Base-by-base conservation (phyloP, 2,113 vertebrate species). In the Copsychus sechellarum region DNA sequence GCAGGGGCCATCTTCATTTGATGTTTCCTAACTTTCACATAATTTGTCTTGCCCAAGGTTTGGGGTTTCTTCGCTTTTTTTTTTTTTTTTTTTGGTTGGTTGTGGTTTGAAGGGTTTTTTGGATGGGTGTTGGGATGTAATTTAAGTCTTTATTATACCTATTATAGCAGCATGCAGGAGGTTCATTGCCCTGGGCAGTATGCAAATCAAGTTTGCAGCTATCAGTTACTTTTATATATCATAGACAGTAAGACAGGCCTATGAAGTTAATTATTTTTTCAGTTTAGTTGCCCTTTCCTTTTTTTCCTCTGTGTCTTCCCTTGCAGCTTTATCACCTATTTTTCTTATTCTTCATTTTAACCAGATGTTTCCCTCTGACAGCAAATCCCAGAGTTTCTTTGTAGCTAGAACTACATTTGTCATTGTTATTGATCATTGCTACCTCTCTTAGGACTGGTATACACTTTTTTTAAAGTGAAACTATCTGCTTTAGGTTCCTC, bases 381-480 rank as follows among this genome's bases (percentile, higher is more conserved):
- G 64, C 88, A 96, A 77, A 90, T 96, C 90, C 95, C 80, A 96
- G 48, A 96, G 81, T 48, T 73, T 93, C 91, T 94, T 81, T 83
- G 71, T 58, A 92, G 60, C 53, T 87, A 38, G 94, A 97, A 96
- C 86, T 95, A 62, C 33, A 92, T 96, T 96, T 95, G 81, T 96
- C 94, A 92, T 67, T 92, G 90, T 58, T 67, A 34, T 80, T 95
- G 86, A 92, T 79, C 51, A 58, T 47, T 94, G 62, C n/a, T 86
- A 73, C 26, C 29, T 94, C 94, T 96, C 89, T 80, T 62, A 96
- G 78, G 79, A 79, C 82, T 50, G 60, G 33, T 80, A 79, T 81
- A 66, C 47, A 88, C 83, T 93, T 90, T 38, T 95, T 93, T 96
- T 93, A 86, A 94, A 96, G 93, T 96, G 93, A 97, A 96, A 82